phyloP scores from a whole-genome alignment of 2,888 invertebrate genomes.

The Dasysyrphus tricinctus region DNA sequence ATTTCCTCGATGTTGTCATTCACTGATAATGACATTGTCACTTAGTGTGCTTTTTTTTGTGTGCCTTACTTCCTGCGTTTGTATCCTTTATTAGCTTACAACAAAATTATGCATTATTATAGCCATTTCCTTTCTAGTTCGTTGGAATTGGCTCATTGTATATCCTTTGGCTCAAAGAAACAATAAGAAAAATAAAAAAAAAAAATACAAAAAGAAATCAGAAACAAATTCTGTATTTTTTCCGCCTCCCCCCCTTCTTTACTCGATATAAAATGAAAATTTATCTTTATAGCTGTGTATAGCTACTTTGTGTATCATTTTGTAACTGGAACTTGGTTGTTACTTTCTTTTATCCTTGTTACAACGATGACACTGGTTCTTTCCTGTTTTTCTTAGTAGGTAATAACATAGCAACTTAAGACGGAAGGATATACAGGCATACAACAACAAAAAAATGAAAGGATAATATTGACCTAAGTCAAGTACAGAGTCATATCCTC shows the following conservation, averaged over 20 bases:
- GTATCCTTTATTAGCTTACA: constrained; percentile 59
- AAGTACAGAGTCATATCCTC: not conserved
- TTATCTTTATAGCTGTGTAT: constrained; percentile 54
- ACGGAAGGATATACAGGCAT: constrained; percentile 26
- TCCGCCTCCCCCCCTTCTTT: constrained; percentile 1
- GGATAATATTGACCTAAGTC: constrained; percentile 54
- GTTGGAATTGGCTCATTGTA: constrained; percentile 48
- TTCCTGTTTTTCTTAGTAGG: constrained; percentile 58
- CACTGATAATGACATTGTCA: constrained; percentile 71
- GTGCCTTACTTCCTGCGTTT: constrained; percentile 36
- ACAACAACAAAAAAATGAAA: constrained; percentile 6
- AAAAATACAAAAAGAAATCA: not conserved
- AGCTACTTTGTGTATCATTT: not conserved
- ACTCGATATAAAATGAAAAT: constrained; percentile 60
- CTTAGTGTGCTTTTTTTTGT: constrained; percentile 52
- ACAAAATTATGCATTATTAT: constrained; percentile 70
- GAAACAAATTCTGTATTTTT: constrained; percentile 26
- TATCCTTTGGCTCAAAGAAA: constrained; percentile 42
- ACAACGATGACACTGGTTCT: constrained; percentile 58
- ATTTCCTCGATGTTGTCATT: constrained; percentile 69
- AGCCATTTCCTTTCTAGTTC: constrained; percentile 57
- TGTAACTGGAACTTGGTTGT: constrained; percentile 21
- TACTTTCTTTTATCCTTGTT: constrained; percentile 53
- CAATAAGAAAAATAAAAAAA: constrained; percentile 26
- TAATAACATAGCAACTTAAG: constrained; percentile 54